Percentiles rank a stretch among this genome's conserved stretches.
Evolutionary conservation across 2,888 invertebrate genomes (phyloP).

Genomic region (Chesias legatella): DNA sequence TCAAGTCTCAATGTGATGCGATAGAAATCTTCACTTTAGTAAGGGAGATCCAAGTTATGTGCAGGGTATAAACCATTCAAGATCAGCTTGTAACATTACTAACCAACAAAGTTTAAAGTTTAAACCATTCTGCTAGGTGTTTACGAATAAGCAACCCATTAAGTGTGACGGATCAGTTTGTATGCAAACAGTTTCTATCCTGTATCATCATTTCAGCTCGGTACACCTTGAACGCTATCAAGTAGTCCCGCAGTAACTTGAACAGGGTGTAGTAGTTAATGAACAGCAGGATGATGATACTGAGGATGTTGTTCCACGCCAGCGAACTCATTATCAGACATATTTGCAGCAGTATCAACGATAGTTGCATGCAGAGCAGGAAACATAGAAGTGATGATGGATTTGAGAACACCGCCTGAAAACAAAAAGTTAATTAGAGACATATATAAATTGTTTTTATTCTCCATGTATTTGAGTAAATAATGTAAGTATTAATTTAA

Average conservation of each 20-base stretch:
- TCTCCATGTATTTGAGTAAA: no score
- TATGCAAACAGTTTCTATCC: conserved; percentile 67
- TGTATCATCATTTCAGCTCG: conserved; percentile 85
- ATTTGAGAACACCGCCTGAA: conserved; percentile 91
- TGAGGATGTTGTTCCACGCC: conserved; percentile 95
- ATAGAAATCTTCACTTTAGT: no score
- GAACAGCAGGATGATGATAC: conserved; percentile 91
- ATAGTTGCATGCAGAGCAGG: conserved; percentile 85
- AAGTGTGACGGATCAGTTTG: conserved; percentile 22
- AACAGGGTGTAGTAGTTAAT: conserved; percentile 96
- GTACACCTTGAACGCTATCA: conserved; percentile 91
- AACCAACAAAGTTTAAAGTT: no score
- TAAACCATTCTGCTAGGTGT: not conserved
- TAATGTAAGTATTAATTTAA: no score
- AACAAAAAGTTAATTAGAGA: conserved; percentile 11
- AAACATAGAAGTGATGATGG: conserved; percentile 89
- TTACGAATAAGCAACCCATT: not conserved
- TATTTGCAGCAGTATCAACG: conserved; percentile 88
- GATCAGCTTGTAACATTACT: no score
- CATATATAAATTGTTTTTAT: no score
- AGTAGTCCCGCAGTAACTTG: conserved; percentile 91
- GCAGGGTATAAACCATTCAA: no score
- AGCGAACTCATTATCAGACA: conserved; percentile 88
- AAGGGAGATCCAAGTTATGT: no score
- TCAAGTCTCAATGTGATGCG: no score